Base-by-base conservation (phyloP, 1,140 invertebrate genomes). In the Campoletis sonorensis region DNA sequence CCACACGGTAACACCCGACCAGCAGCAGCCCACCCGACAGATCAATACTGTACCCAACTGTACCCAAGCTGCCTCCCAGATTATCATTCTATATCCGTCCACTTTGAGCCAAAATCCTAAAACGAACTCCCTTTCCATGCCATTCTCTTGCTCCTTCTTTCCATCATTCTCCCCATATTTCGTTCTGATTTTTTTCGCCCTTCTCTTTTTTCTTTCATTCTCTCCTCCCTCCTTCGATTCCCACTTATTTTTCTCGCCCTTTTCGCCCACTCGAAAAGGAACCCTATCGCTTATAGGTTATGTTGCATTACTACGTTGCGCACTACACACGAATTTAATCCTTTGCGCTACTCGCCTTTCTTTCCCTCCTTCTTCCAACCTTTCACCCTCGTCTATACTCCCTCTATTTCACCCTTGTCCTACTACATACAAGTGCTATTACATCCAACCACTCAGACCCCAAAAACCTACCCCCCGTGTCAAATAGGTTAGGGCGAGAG, bases 11-110 rank as follows among this genome's bases (percentile, higher is more conserved):
- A 89, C 89, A 88, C 87, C 85, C 79, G 72, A 75, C 45, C 70
- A 72, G 70, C 67, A 70, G 67, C 67, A 70, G 87, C 40, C 40
- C 40, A 84, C 86, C 89, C 87, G 88, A 87, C 88, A 89, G 89
- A 90, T 90, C 89, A 90, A 90, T 90, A 90, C 89, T 33, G 30
- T 85, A 85, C 81, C 89, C 88, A 88, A 89, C 88, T 54, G 45
- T 89, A 88, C 67, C 86, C 88, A 88, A 87, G 86, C 88, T 88
- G 87, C 85, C 72, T 88, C 85, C 82, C 84, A 89, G 86, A 90
- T 90, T 90, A 89, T 89, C 87, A 88, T 89, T 89, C 85, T 87
- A 88, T 87, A 88, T 88, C 87, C 87, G 83, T 88, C 86, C 86
- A 88, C 87, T 88, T 88, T 87, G 83, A 87, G 81, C 85, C 79